Evolutionary conservation across 1,140 invertebrate genomes (phyloP).

Genomic region (Halictus rubicundus): DNA sequence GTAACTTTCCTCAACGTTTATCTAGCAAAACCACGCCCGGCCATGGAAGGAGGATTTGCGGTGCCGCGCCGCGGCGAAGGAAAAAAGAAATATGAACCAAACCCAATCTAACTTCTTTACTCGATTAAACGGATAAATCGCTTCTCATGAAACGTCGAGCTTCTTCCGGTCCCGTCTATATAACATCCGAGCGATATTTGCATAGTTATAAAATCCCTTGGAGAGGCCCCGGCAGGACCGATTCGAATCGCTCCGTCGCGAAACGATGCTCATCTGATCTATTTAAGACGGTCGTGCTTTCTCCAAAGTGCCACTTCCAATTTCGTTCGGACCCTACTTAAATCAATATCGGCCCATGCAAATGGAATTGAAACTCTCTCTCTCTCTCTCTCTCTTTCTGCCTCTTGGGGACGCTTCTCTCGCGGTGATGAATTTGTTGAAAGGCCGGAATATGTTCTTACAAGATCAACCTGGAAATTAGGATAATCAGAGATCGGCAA

Average conservation of each 20-base stretch:
- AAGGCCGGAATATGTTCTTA: too few species aligned
- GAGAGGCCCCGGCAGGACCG: too few species aligned
- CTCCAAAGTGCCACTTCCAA: not conserved
- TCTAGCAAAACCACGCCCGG: constrained; percentile 16
- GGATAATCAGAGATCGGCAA: too few species aligned
- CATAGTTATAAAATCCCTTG: constrained; percentile 5
- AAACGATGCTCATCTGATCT: constrained; percentile 17
- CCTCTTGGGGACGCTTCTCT: not conserved
- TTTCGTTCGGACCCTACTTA: not conserved
- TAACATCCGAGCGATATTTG: not conserved
- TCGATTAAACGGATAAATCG: constrained; percentile 36
- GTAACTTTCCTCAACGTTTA: constrained; percentile 30
- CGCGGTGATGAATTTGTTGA: too few species aligned
- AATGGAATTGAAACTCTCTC: not conserved
- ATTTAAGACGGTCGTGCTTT: not conserved
- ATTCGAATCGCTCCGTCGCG: not conserved
- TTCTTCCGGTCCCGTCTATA: not conserved
- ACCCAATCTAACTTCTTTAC: constrained; percentile 31
- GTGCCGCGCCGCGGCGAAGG: not conserved
- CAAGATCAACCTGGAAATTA: not conserved
- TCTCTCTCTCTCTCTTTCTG: too few species aligned
- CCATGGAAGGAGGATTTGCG: not conserved
- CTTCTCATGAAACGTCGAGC: not conserved
- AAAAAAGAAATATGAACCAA: constrained; percentile 23
- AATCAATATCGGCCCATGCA: constrained; percentile 1